Base-by-base conservation (phyloP, 2,113 vertebrate genomes). In the Artemisiospiza belli region DNA sequence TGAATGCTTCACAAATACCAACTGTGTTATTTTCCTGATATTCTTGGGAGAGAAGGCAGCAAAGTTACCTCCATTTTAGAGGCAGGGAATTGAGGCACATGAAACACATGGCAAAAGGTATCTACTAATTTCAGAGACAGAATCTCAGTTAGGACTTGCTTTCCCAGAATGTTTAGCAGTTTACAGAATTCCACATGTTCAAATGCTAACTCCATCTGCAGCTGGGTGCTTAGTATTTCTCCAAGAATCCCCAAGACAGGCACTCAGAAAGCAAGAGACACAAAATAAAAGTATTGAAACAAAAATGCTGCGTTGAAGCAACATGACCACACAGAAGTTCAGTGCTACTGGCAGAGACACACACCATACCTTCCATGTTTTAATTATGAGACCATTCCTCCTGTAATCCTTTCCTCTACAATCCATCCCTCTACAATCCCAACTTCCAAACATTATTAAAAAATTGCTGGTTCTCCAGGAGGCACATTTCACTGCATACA, bases 11-110 rank as follows among this genome's bases (percentile, higher is more conserved):
- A 86, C 55, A 90, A 77, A 83, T 33, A 63, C 70, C 85, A 91
- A 31, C 49, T 41, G 63, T 78, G 74, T 70, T 94, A 83, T 94
- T 95, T 94, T 90, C 83, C 86, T 69, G 77, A 94, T 89, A 92
- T 47, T 90, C 86, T 62, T 4, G 11, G 62, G 72, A 93, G 80
- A 69, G 54, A 67, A 77, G 72, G 79, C 55, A 83, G 72, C 52
- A 54, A 78, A 79, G 83, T 59, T 88, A 51, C 86, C 68, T 81
- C 47, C 46, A 88, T 81, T 93, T 93, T 44, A 80, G 33, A 39
- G 63, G 66, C 0, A 86, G 55, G 39, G 47, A 90, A 88, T 47
- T 51, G 35, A 89, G 55, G 59, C 54, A 57, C 62, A 82, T 19
- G 43, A 93, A 91, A 68, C 35, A 73, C 75, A 58, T 0, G 11